Percentiles rank a stretch among this genome's conserved stretches.
These are phyloP conservation scores for Propithecus perrieri DNA, from an alignment of 2,797 vertebrate genomes.

Conservation along the genomic window DNA sequence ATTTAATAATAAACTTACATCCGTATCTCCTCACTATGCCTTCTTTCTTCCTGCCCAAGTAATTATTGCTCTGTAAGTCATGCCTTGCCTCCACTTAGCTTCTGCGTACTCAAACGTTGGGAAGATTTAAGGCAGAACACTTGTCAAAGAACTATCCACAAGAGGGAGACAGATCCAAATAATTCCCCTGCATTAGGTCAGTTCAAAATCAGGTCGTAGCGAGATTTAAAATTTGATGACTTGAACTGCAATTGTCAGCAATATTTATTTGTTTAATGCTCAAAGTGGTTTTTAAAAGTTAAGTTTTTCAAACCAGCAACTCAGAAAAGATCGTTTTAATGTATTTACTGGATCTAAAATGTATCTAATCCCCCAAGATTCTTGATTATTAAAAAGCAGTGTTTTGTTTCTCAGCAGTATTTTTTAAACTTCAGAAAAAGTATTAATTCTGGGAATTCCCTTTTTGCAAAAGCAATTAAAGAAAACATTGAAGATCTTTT, in stretches of 20 bases:
- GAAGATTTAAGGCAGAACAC: neutral
- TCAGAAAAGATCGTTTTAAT: constrained; percentile 46
- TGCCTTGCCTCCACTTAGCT: neutral
- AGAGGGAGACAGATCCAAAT: constrained; percentile 90
- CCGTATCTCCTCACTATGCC: neutral
- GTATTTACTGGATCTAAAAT: constrained; percentile 4
- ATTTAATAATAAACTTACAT: neutral
- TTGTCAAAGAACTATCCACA: constrained; percentile 82
- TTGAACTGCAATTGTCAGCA: constrained; percentile 70
- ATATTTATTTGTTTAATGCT: constrained; percentile 60
- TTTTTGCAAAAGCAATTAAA: constrained; percentile 52
- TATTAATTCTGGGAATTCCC: constrained; percentile 43
- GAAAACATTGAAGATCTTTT: constrained; percentile 36
- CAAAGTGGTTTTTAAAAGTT: constrained; percentile 32
- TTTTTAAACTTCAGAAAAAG: constrained; percentile 52
- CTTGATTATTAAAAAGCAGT: constrained; percentile 24
- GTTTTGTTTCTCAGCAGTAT: neutral
- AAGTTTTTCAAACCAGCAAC: constrained; percentile 34
- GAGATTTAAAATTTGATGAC: constrained; percentile 57
- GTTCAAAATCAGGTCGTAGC: constrained; percentile 70
- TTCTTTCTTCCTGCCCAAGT: neutral
- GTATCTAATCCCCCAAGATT: neutral
- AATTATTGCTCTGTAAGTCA: constrained; percentile 1
- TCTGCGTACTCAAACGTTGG: neutral
- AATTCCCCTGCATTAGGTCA: constrained; percentile 76